phyloP scores from a whole-genome alignment of 2,113 vertebrate genomes.

The Pungitius pungitius region DNA sequence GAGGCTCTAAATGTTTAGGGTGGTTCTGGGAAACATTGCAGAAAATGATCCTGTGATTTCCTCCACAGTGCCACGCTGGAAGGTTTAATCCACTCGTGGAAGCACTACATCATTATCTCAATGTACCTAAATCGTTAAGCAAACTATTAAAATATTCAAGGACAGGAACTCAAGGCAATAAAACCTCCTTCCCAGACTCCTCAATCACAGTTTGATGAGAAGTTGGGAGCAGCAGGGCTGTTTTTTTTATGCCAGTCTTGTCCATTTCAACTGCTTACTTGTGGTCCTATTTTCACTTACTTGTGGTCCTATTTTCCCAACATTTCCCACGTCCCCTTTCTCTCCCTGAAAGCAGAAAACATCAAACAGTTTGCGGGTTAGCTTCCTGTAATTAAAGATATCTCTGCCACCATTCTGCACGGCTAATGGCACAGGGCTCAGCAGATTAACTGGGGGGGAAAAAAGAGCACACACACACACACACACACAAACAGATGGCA shows the following conservation, averaged over 20 bases:
- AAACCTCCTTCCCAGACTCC: slow-evolving; percentile 5
- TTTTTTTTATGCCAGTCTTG: slow-evolving; percentile 6
- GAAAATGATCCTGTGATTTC: slow-evolving; percentile 14
- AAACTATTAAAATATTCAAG: background rate
- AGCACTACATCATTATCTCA: background rate
- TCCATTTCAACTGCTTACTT: slow-evolving; percentile 34
- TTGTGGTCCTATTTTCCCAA: slow-evolving; percentile 89
- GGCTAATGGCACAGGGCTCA: background rate
- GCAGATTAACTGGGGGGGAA: slow-evolving; percentile 23
- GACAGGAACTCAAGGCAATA: slow-evolving; percentile 11
- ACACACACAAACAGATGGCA: slow-evolving; percentile 26
- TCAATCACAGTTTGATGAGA: slow-evolving; percentile 24
- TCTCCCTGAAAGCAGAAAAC: slow-evolving; percentile 87
- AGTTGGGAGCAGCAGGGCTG: slow-evolving; percentile 12
- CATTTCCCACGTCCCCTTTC: slow-evolving; percentile 87
- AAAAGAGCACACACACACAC: slow-evolving; percentile 26
- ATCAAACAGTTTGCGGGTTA: slow-evolving; percentile 53
- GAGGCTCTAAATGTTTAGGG: slow-evolving; percentile 28
- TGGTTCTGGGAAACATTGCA: slow-evolving; percentile 35
- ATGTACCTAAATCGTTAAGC: background rate
- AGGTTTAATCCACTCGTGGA: background rate
- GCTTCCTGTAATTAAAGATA: slow-evolving; percentile 46
- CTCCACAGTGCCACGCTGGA: background rate
- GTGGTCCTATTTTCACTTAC: slow-evolving; percentile 92
- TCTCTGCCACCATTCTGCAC: slow-evolving; percentile 12